Percentiles rank a stretch among this genome's conserved stretches.
Conservation (phyloP, 2,888 invertebrate species). For the Pterostichus madidus region DNA sequence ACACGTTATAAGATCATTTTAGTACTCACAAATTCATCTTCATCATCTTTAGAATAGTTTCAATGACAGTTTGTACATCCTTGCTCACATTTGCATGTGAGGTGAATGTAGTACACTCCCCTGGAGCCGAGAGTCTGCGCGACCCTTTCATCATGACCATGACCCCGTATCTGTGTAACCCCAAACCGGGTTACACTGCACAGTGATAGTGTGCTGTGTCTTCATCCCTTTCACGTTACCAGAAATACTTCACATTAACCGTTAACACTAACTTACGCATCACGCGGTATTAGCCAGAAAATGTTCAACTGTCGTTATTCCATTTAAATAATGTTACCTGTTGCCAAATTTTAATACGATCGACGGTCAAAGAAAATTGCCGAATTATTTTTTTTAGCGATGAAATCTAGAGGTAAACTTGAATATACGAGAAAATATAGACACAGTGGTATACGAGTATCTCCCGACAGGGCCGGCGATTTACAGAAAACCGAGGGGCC, state of each 20-base stretch:
- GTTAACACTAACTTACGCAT: neutral
- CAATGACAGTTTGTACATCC: neutral
- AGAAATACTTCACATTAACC: neutral
- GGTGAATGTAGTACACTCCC: neutral
- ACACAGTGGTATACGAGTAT: too few relatives aligned
- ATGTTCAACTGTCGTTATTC: neutral
- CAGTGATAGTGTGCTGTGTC: neutral
- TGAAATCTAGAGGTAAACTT: too few relatives aligned
- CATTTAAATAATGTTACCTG: too few relatives aligned
- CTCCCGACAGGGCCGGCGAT: too few relatives aligned
- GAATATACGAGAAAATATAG: too few relatives aligned
- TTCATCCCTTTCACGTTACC: conserved; percentile 24
- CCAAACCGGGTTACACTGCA: conserved; percentile 1
- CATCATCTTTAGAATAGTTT: neutral
- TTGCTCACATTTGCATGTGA: conserved; percentile 12
- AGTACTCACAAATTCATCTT: too few relatives aligned
- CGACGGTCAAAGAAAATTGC: too few relatives aligned
- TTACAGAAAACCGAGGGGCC: too few relatives aligned
- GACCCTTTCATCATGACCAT: conserved; percentile 33
- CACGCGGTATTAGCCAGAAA: neutral
- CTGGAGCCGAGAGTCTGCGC: conserved; percentile 12
- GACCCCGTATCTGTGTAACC: conserved; percentile 43
- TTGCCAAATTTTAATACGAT: too few relatives aligned
- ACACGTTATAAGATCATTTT: too few relatives aligned
- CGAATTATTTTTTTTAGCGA: too few relatives aligned